phyloP scores from a whole-genome alignment of 2,797 vertebrate species.

The Peromyscus aztecus region DNA sequence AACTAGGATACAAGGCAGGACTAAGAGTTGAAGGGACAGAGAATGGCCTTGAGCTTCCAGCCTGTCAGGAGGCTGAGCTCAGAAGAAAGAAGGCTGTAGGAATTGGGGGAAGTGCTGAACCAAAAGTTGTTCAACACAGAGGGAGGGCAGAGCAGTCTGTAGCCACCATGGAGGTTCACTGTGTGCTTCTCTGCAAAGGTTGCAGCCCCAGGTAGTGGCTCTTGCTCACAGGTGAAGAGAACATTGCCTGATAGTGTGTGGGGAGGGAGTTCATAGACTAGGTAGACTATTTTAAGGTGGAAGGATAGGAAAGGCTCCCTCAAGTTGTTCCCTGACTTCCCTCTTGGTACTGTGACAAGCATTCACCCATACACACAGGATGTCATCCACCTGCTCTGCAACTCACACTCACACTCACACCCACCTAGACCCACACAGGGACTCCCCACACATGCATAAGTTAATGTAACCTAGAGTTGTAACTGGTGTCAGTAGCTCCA shows the following conservation, averaged over 20 bases:
- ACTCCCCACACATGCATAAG: not conserved
- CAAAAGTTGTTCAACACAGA: not conserved
- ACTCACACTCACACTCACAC: not conserved
- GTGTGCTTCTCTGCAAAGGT: not conserved
- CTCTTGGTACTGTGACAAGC: no score
- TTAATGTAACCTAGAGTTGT: not conserved
- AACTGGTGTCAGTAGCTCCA: no score
- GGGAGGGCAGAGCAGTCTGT: not conserved
- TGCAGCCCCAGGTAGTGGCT: not conserved
- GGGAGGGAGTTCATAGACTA: not conserved
- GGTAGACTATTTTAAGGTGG: no score
- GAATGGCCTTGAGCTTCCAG: no score
- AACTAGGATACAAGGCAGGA: no score
- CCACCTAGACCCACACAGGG: accelerated
- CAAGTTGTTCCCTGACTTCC: no score
- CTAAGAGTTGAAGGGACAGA: not conserved
- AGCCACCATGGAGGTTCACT: no score
- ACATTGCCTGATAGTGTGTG: no score
- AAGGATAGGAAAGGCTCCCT: not conserved
- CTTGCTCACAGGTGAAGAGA: not conserved
- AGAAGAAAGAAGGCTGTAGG: not conserved
- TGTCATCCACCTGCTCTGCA: no score
- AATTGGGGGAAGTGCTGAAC: not conserved
- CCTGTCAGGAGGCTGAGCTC: not conserved
- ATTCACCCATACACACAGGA: not conserved